Evolutionary conservation across 2,797 vertebrate genomes (phyloP).

Genomic region (Potorous gilbertii): DNA sequence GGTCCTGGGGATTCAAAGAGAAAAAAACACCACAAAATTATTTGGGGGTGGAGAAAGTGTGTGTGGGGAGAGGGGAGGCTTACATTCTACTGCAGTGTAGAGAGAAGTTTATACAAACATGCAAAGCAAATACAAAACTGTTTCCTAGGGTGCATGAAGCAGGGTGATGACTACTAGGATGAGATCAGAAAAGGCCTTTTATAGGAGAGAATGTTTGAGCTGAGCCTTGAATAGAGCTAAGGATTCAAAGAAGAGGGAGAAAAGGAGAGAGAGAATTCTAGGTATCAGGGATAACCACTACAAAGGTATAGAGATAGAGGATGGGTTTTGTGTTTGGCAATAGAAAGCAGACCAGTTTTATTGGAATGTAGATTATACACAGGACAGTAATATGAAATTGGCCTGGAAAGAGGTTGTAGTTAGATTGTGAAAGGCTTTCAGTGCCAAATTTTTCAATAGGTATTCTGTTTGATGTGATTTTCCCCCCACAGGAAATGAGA

Average conservation of each 20-base stretch:
- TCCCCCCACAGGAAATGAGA: background rate
- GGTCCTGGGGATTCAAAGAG: background rate
- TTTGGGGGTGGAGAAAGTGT: too few relatives aligned
- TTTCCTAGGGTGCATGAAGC: background rate
- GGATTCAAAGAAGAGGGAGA: background rate
- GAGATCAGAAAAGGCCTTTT: background rate
- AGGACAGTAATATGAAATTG: background rate
- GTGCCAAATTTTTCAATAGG: background rate
- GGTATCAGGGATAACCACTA: background rate
- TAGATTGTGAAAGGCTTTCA: background rate
- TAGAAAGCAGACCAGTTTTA: background rate
- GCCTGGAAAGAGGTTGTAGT: background rate
- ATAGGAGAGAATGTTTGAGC: background rate
- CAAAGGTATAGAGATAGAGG: background rate
- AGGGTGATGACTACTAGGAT: background rate
- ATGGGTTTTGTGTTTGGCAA: background rate
- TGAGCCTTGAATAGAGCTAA: background rate
- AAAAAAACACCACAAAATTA: background rate
- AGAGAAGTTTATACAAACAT: background rate
- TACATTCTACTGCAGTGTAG: background rate
- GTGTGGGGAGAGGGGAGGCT: background rate
- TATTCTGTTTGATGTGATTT: background rate
- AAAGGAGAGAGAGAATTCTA: background rate
- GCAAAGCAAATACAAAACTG: background rate
- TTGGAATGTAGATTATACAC: background rate